A percentile compares a stretch with the other conserved stretches of the same genome.
phyloP scores from a whole-genome alignment of 2,797 vertebrate species.

The Eidolon dupreanum region DNA sequence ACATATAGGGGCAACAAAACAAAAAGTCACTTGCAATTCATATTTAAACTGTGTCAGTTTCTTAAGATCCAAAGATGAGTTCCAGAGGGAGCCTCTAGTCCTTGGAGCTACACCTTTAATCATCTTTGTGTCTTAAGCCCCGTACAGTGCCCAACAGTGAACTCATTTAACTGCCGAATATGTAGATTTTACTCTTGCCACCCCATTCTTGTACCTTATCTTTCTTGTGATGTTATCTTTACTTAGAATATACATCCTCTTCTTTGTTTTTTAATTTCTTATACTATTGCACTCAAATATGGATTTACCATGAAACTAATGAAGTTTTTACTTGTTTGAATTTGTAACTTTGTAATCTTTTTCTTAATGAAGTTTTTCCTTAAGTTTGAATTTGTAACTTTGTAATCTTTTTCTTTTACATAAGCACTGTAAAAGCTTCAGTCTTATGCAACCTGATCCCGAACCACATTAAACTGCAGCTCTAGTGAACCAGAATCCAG shows the following conservation, averaged over 20 bases:
- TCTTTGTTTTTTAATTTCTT: background rate
- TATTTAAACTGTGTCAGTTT: background rate
- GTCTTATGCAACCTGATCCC: background rate
- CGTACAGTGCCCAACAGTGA: accelerated
- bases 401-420: background rate
- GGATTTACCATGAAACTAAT: background rate
- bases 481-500: background rate
- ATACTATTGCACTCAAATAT: background rate
- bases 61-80: background rate
- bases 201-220: background rate
- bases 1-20: background rate
- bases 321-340: background rate
- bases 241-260: background rate
- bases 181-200: background rate
- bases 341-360: background rate
- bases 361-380: background rate
- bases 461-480: background rate
- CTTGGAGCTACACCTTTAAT: background rate
- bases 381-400: background rate
- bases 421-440: background rate
- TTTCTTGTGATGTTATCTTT: background rate
- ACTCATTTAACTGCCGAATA: background rate
- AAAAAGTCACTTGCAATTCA: background rate
- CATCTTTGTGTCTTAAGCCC: background rate
- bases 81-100: background rate